Percentiles rank a stretch among this genome's conserved stretches.
Evolutionary conservation across 1,140 invertebrate species (phyloP).

Genomic region (Cataglyphis hispanica): DNA sequence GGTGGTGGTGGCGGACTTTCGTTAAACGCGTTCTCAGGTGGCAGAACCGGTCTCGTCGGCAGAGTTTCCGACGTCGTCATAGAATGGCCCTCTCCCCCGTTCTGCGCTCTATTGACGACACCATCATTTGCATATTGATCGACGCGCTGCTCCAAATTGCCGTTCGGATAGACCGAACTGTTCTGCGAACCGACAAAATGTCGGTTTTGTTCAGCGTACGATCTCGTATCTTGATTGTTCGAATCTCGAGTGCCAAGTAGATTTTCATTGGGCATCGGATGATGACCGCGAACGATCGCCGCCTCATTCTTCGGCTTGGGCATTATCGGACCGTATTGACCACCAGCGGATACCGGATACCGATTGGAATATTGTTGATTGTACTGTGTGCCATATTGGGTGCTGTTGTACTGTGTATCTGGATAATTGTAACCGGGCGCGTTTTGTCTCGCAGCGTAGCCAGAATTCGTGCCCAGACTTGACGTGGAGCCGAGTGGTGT

Average conservation of each 20-base stretch:
- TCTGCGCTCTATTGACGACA: slow-evolving; percentile 69
- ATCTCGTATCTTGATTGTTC: slow-evolving; percentile 72
- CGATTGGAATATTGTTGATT: slow-evolving; percentile 54
- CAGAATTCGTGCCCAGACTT: neutral
- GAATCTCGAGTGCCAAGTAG: slow-evolving; percentile 61
- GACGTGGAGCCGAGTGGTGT: slow-evolving; percentile 42
- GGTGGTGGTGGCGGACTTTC: slow-evolving; percentile 91
- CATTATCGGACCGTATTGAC: slow-evolving; percentile 41
- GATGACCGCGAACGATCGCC: slow-evolving; percentile 51
- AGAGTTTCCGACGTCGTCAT: slow-evolving; percentile 26
- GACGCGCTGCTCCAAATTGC: slow-evolving; percentile 69
- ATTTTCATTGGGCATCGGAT: slow-evolving; percentile 53
- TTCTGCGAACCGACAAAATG: slow-evolving; percentile 63
- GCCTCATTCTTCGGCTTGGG: slow-evolving; percentile 72
- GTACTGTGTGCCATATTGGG: slow-evolving; percentile 73
- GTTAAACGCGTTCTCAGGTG: slow-evolving; percentile 80
- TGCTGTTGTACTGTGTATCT: slow-evolving; percentile 76
- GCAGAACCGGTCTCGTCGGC: slow-evolving; percentile 75
- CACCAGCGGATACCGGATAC: slow-evolving; percentile 7
- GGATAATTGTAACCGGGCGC: slow-evolving; percentile 78
- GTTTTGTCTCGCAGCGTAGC: slow-evolving; percentile 67
- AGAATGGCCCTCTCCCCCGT: slow-evolving; percentile 40
- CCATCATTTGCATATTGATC: slow-evolving; percentile 77
- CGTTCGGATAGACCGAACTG: slow-evolving; percentile 79
- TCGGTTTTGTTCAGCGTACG: slow-evolving; percentile 76